These are phyloP conservation scores for Lasioglossum pauxillum DNA, from an alignment of 2,888 invertebrate species.

Conservation along the genomic window DNA sequence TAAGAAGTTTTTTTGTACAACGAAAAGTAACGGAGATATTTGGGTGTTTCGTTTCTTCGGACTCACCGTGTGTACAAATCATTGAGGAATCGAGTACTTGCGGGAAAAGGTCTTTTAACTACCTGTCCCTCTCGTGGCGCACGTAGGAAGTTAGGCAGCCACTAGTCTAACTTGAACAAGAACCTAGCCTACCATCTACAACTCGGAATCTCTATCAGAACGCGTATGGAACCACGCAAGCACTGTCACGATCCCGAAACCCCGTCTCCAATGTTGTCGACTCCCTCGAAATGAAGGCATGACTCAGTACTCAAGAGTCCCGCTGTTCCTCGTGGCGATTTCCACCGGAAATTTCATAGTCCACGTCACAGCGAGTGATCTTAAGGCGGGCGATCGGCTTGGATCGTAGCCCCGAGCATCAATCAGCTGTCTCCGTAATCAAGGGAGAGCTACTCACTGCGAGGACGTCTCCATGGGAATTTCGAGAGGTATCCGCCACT, in stretches of 20 bases:
- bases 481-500: conserved; percentile 75
- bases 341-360: conserved; percentile 70
- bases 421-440: conserved; percentile 73
- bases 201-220: neutral
- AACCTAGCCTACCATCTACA: no score
- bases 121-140: no score
- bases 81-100: no score
- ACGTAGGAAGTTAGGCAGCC: no score
- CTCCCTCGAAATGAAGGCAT: neutral
- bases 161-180: no score
- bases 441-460: conserved; percentile 69
- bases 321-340: conserved; percentile 47
- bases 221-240: neutral
- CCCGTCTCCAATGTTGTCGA: neutral
- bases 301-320: conserved; percentile 5
- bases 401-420: conserved; percentile 70
- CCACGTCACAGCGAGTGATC: conserved; percentile 68
- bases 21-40: no score
- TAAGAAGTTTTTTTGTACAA: no score
- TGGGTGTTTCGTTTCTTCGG: no score
- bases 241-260: neutral
- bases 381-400: conserved; percentile 65
- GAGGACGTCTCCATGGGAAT: conserved; percentile 77
- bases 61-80: no score
- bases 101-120: no score